Conservation (phyloP, 2,797 vertebrate species). For the Toxotes lorentzi region DNA sequence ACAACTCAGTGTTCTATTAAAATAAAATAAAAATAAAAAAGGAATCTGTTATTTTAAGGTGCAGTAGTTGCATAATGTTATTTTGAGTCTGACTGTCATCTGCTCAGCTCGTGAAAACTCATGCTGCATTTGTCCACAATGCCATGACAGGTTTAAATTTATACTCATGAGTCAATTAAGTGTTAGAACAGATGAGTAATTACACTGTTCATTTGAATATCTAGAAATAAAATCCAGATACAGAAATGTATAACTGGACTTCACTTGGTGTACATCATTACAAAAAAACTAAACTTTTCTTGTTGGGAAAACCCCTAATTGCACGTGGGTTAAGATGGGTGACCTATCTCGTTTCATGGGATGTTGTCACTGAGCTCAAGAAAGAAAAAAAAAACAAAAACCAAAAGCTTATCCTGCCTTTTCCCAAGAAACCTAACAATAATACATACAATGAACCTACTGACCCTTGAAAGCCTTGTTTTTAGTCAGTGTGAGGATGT, state of each 20-base stretch:
- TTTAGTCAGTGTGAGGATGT: slow-evolving; percentile 76
- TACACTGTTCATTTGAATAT: not conserved
- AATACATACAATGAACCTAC: slow-evolving; percentile 80
- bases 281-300: not conserved
- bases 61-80: no score
- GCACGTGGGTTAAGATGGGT: slow-evolving; percentile 41
- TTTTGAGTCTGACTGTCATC: not conserved
- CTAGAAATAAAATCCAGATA: not conserved
- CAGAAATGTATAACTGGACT: not conserved
- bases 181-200: not conserved
- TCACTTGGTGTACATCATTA: not conserved
- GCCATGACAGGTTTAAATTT: not conserved
- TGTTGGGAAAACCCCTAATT: slow-evolving; percentile 28
- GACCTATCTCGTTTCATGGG: slow-evolving; percentile 45
- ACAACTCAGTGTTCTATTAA: no score
- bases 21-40: no score
- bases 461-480: slow-evolving; percentile 80
- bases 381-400: slow-evolving; percentile 22
- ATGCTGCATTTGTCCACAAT: not conserved
- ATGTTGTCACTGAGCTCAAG: slow-evolving; percentile 61
- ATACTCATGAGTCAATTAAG: not conserved
- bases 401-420: slow-evolving; percentile 81
- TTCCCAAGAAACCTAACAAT: slow-evolving; percentile 78
- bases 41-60: no score
- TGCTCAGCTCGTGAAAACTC: not conserved